Conservation (phyloP, 2,888 invertebrate species). For the Epirrhoe alternata region DNA sequence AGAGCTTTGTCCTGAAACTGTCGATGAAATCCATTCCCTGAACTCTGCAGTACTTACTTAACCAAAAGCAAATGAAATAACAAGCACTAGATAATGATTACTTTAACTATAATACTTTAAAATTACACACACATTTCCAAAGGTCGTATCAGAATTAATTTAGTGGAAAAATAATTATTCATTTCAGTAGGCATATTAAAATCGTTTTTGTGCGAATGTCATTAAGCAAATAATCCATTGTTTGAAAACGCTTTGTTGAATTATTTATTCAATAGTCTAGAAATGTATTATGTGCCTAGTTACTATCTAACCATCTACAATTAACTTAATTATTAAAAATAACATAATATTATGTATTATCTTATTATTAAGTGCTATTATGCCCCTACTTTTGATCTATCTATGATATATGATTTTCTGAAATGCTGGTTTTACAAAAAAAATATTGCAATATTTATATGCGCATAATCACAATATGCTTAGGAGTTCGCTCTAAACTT, state of each 20-base stretch:
- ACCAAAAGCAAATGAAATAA: neutral
- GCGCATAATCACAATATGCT: too few relatives aligned
- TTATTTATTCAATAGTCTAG: neutral
- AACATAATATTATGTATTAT: too few relatives aligned
- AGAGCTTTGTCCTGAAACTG: too few relatives aligned
- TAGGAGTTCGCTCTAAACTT: too few relatives aligned
- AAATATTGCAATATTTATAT: too few relatives aligned
- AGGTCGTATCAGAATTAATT: neutral
- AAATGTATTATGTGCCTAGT: neutral
- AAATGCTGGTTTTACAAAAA: too few relatives aligned
- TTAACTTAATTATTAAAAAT: neutral
- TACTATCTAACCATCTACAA: neutral
- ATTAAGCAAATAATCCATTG: neutral
- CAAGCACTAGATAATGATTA: neutral
- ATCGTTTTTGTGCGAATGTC: neutral
- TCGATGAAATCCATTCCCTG: neutral
- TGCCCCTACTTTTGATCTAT: too few relatives aligned
- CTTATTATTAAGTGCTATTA: too few relatives aligned
- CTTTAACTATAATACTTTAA: neutral
- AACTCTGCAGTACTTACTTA: neutral
- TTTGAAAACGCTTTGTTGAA: neutral
- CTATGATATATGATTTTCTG: too few relatives aligned
- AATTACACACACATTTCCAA: neutral
- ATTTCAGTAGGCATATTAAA: neutral
- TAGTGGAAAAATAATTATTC: neutral